Conservation (phyloP, 2,888 invertebrate genomes). For the Cantharis flavilabris region DNA sequence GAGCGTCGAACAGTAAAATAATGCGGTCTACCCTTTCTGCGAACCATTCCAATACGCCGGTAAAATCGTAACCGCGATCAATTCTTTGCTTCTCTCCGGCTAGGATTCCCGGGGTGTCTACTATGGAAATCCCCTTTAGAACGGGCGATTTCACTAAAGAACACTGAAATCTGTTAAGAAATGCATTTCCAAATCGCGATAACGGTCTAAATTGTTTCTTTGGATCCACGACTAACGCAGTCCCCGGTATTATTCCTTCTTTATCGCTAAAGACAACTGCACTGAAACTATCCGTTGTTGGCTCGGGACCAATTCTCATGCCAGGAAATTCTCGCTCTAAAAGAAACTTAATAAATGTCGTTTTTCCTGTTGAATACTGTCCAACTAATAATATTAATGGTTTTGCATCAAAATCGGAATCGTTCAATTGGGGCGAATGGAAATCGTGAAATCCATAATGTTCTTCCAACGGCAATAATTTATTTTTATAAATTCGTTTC, state of each 20-base stretch:
- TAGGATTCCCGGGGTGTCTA: conserved; percentile 94
- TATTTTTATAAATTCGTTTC: conserved; percentile 89
- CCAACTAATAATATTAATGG: conserved; percentile 97
- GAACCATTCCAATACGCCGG: conserved; percentile 98
- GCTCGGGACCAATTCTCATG: conserved; percentile 97
- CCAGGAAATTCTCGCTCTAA: conserved; percentile 95
- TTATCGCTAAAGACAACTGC: conserved; percentile 94
- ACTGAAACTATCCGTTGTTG: conserved; percentile 98
- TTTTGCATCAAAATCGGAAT: conserved; percentile 97
- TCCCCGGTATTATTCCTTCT: conserved; percentile 94
- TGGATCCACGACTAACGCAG: conserved; percentile 96
- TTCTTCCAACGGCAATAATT: conserved; percentile 86
- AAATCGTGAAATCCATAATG: conserved; percentile 94
- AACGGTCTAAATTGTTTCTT: conserved; percentile 95
- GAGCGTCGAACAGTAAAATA: conserved; percentile 95
- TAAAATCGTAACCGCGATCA: conserved; percentile 94
- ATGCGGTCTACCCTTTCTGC: conserved; percentile 98
- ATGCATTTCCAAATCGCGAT: conserved; percentile 96
- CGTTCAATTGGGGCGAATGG: conserved; percentile 91
- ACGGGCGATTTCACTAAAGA: conserved; percentile 89
- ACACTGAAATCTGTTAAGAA: conserved; percentile 96
- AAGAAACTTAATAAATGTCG: conserved; percentile 91
- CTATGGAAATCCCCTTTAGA: conserved; percentile 91
- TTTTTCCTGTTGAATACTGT: conserved; percentile 98
- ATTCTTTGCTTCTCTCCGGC: conserved; percentile 90